Evolutionary conservation across 2,888 invertebrate genomes (phyloP).

Genomic region (Chirona hameri): DNA sequence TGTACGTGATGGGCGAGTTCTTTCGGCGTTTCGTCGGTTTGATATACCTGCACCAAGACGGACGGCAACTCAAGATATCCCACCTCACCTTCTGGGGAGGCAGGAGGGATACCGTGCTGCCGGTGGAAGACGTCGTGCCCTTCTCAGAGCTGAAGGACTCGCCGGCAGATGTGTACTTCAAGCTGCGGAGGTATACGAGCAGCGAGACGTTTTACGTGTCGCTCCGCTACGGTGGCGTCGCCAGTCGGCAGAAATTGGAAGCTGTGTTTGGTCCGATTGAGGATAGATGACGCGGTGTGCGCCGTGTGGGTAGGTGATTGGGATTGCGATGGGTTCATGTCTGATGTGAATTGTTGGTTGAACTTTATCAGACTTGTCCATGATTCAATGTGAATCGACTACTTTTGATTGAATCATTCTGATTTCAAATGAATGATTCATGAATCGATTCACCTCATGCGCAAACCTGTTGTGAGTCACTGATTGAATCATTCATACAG

Average conservation of each 20-base stretch:
- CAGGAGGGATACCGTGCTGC: neutral
- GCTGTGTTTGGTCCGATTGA: neutral
- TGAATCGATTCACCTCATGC: too few relatives aligned
- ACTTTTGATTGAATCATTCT: too few relatives aligned
- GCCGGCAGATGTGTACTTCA: neutral
- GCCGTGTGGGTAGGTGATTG: neutral
- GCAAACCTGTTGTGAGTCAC: too few relatives aligned
- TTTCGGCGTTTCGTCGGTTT: neutral
- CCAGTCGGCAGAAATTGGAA: neutral
- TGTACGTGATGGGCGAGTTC: conserved; percentile 25
- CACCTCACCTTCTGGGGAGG: conserved; percentile 1
- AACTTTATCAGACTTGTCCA: too few relatives aligned
- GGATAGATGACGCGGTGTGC: neutral
- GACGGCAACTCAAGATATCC: neutral
- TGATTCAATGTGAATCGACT: too few relatives aligned
- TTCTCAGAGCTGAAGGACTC: neutral
- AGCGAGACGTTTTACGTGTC: neutral
- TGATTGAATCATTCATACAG: too few relatives aligned
- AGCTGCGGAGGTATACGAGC: neutral
- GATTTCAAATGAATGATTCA: too few relatives aligned
- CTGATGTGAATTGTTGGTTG: too few relatives aligned
- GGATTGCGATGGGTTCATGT: too few relatives aligned
- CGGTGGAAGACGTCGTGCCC: neutral
- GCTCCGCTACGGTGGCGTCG: neutral
- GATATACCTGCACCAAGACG: neutral